phyloP scores from a whole-genome alignment of 2,888 invertebrate genomes.

The Trissonchulus latispiculum region DNA sequence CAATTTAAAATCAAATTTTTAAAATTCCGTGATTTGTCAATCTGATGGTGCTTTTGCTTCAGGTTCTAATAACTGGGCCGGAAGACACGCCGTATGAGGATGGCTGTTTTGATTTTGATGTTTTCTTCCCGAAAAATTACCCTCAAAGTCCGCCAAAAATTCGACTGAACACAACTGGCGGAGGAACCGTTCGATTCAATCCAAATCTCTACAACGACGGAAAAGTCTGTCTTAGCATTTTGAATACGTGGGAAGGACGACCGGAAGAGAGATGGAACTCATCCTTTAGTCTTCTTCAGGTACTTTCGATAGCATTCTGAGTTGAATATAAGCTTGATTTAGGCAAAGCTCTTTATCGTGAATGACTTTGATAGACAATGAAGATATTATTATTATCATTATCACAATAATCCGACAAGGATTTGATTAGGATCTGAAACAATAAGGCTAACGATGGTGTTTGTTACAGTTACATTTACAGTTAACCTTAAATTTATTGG shows the following conservation, averaged over 20 bases:
- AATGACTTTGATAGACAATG: too few species aligned
- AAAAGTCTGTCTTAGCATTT: constrained; percentile 48
- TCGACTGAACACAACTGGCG: constrained; percentile 55
- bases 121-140: constrained; percentile 46
- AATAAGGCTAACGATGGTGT: too few species aligned
- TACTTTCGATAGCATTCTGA: too few species aligned
- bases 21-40: too few species aligned
- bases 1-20: background rate
- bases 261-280: constrained; percentile 44
- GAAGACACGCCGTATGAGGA: constrained; percentile 57
- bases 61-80: constrained; percentile 50
- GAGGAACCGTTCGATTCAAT: constrained; percentile 55
- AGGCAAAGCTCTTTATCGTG: too few species aligned
- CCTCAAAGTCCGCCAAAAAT: constrained; percentile 55
- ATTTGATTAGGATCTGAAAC: too few species aligned
- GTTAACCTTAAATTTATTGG: too few species aligned
- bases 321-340: too few species aligned
- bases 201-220: constrained; percentile 57
- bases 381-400: too few species aligned
- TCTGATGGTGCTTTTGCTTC: too few species aligned
- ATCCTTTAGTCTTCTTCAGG: constrained; percentile 40
- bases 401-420: too few species aligned
- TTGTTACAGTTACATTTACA: too few species aligned
- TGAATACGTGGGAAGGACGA: constrained; percentile 44
- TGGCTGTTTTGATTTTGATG: constrained; percentile 48